Percentiles rank a stretch among this genome's conserved stretches.
These are phyloP conservation scores for Condylura cristata DNA, from an alignment of 2,113 vertebrate genomes.

Conservation along the genomic window DNA sequence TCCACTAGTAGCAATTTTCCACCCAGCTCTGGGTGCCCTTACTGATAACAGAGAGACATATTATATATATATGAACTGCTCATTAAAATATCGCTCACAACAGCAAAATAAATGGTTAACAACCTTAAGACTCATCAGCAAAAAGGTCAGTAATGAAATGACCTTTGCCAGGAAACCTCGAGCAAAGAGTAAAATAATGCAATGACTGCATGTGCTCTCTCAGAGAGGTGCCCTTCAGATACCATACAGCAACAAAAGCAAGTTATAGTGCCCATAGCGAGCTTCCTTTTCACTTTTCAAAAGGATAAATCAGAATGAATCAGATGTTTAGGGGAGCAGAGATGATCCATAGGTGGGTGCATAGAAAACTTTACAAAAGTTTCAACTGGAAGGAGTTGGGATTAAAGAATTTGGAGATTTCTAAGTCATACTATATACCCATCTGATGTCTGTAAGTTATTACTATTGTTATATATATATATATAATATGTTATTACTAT, in stretches of 20 bases:
- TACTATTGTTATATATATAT: too few species aligned
- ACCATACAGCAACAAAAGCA: neutral
- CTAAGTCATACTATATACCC: neutral
- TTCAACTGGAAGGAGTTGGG: neutral
- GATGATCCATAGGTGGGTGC: neutral
- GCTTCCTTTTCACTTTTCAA: neutral
- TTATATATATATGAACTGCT: neutral
- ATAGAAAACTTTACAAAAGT: neutral
- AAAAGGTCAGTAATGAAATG: neutral
- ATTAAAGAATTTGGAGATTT: neutral
- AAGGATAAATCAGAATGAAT: neutral
- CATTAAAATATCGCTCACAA: neutral
- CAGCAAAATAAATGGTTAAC: neutral
- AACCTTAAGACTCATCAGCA: neutral
- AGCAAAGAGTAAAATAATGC: neutral
- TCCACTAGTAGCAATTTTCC: neutral
- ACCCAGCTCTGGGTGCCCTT: neutral
- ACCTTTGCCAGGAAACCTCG: neutral
- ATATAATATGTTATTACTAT: neutral
- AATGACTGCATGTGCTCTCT: fast-evolving
- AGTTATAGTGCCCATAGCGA: too few species aligned
- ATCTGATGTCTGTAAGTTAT: neutral
- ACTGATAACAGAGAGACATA: neutral
- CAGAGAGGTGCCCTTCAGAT: neutral
- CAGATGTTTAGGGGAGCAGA: neutral